Percentiles rank a stretch among this genome's conserved stretches.
Conservation (phyloP, 2,888 invertebrate genomes). For the Rhodophaea formosa region DNA sequence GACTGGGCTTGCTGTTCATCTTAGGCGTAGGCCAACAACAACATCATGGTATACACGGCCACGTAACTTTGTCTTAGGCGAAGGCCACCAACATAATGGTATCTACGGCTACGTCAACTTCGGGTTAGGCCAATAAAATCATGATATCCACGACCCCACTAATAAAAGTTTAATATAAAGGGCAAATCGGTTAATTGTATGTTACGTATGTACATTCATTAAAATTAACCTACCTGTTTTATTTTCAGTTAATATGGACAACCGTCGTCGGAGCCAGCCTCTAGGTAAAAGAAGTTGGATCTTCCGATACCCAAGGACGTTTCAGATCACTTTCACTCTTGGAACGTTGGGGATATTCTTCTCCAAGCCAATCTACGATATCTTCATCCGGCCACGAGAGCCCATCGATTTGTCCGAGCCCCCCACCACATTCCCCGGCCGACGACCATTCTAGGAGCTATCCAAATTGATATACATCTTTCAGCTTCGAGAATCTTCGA, state of each 20-base stretch:
- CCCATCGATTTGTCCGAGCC: slow-evolving; percentile 52
- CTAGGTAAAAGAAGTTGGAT: slow-evolving; percentile 82
- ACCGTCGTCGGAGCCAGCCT: slow-evolving; percentile 58
- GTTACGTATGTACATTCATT: slow-evolving; percentile 14
- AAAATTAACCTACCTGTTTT: slow-evolving; percentile 1
- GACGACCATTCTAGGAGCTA: slow-evolving; percentile 22
- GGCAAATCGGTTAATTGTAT: too few relatives aligned
- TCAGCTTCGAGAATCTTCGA: too few relatives aligned
- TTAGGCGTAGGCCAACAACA: too few relatives aligned
- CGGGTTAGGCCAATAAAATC: too few relatives aligned
- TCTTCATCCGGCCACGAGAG: slow-evolving; percentile 67
- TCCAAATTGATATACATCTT: too few relatives aligned
- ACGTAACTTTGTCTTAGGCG: too few relatives aligned
- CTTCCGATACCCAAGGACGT: slow-evolving; percentile 81
- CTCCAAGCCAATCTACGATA: slow-evolving; percentile 87
- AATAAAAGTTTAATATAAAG: too few relatives aligned
- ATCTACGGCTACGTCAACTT: too few relatives aligned
- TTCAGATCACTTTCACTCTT: slow-evolving; percentile 78
- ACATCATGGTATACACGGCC: too few relatives aligned
- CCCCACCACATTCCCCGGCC: slow-evolving; percentile 43
- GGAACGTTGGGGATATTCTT: slow-evolving; percentile 82
- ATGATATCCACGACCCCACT: too few relatives aligned
- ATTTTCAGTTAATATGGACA: slow-evolving; percentile 50
- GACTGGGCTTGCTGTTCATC: too few relatives aligned
- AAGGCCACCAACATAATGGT: too few relatives aligned